Evolutionary conservation across 1,140 invertebrate species (phyloP).

Genomic region (Proales similis): DNA sequence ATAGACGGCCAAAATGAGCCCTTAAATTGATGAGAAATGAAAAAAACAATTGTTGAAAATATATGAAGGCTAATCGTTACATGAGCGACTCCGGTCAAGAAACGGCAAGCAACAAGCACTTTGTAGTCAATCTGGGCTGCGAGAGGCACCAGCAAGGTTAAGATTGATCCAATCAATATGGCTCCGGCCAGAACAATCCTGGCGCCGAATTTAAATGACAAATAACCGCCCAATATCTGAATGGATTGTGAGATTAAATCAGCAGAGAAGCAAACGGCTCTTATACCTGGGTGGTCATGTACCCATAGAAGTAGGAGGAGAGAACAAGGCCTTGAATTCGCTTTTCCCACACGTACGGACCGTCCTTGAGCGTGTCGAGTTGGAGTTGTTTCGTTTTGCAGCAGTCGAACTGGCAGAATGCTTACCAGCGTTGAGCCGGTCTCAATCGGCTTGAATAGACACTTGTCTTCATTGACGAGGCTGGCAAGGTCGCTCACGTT

Average conservation of each 20-base stretch:
- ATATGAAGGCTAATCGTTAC: no score
- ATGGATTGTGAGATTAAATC: no score
- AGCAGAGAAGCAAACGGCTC: no score
- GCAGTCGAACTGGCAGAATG: no score
- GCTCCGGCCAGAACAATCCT: neutral
- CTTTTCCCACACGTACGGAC: conserved; percentile 49
- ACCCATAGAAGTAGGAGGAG: conserved; percentile 53
- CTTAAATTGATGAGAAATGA: no score
- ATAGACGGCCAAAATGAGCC: neutral
- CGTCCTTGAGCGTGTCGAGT: no score
- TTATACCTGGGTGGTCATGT: conserved; percentile 50
- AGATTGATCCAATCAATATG: neutral
- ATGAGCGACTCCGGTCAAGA: neutral
- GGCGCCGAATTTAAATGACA: neutral
- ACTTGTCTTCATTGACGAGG: no score
- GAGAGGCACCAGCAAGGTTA: neutral
- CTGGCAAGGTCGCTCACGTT: no score
- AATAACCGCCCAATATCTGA: neutral
- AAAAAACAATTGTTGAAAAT: no score
- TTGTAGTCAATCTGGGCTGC: neutral
- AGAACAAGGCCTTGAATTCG: conserved; percentile 48
- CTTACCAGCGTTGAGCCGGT: no score
- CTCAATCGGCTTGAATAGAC: no score
- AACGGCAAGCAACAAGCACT: neutral
- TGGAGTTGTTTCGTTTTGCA: no score